Conservation (phyloP, 1,140 invertebrate genomes). For the Ladona fulva region DNA sequence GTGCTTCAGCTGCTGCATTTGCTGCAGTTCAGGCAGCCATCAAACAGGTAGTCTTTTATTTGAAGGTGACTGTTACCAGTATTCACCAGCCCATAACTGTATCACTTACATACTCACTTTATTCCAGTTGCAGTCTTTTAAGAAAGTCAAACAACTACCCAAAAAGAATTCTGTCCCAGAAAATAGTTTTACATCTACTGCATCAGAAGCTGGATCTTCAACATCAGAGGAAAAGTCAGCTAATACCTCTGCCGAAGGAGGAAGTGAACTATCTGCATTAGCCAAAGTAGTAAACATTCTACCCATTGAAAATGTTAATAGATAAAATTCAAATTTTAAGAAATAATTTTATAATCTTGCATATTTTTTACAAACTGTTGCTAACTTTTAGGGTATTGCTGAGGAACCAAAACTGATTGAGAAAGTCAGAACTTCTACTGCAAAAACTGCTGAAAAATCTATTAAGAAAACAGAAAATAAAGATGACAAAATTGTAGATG, state of each 20-base stretch:
- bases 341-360: too few species aligned
- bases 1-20: neutral
- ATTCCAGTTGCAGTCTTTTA: neutral
- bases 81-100: neutral
- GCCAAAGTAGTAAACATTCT: too few species aligned
- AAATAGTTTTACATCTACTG: neutral
- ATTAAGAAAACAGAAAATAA: neutral
- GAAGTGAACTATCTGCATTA: too few species aligned
- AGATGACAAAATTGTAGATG: neutral
- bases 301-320: too few species aligned
- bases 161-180: neutral
- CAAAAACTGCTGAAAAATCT: neutral
- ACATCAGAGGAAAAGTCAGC: neutral
- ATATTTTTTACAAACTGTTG: too few species aligned
- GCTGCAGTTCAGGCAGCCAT: slow-evolving; percentile 1
- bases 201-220: neutral
- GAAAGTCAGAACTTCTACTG: too few species aligned
- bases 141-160: neutral
- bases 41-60: neutral
- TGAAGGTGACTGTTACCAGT: neutral
- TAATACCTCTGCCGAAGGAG: too few species aligned
- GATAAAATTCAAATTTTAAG: too few species aligned
- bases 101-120: neutral
- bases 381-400: neutral
- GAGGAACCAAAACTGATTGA: neutral